Evolutionary conservation across 2,113 vertebrate genomes (phyloP).

Genomic region (Cynopterus brachyotis): DNA sequence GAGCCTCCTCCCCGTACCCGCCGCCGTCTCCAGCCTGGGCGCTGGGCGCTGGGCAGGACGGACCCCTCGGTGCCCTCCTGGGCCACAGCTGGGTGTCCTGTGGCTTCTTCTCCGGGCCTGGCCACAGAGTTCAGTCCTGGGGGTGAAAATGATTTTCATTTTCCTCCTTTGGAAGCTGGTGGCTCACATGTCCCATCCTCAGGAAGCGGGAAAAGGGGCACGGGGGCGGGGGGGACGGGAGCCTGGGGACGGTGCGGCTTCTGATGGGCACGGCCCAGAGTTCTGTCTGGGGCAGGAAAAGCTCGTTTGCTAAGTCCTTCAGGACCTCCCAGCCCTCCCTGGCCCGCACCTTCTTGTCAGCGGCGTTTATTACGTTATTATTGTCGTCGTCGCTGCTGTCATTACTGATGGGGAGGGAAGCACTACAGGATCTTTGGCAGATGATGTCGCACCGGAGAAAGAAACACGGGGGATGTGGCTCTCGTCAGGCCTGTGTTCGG

Average conservation of each 20-base stretch:
- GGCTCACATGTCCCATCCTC: background rate
- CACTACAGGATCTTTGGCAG: background rate
- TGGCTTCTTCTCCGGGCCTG: background rate
- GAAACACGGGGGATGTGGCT: background rate
- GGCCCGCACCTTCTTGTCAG: background rate
- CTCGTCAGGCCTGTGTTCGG: background rate
- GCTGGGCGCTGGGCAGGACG: background rate
- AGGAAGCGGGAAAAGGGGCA: background rate
- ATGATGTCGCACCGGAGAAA: background rate
- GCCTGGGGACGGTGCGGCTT: background rate
- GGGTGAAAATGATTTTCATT: background rate
- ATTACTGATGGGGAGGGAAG: background rate
- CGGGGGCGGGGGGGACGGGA: rapidly evolving
- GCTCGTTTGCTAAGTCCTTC: background rate
- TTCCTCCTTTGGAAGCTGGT: background rate
- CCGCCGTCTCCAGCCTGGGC: rapidly evolving
- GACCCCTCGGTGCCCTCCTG: background rate
- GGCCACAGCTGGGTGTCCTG: background rate
- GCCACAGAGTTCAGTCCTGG: background rate
- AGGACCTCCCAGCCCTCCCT: background rate
- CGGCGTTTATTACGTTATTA: background rate
- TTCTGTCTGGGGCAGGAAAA: background rate
- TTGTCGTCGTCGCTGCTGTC: no score
- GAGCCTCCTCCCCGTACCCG: background rate
- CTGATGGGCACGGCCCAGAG: background rate